Evolutionary conservation across 2,113 vertebrate genomes (phyloP).

Genomic region (Brachypodius melanocephalos): DNA sequence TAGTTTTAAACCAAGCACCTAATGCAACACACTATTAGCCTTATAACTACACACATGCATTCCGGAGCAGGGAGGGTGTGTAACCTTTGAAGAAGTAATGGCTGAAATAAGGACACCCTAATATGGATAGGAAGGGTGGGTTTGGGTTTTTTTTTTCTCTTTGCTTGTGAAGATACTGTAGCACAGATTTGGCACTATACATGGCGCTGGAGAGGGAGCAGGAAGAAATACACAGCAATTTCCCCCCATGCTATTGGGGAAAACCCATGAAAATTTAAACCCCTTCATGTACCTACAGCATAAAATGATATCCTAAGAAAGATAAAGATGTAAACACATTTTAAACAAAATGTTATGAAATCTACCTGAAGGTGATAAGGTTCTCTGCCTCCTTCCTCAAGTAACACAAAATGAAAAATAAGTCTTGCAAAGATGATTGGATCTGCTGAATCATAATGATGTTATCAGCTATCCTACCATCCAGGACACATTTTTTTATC

Average conservation of each 20-base stretch:
- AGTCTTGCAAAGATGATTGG: background rate
- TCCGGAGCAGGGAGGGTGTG: background rate
- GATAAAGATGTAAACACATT: background rate
- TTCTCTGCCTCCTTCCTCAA: background rate
- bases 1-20: background rate
- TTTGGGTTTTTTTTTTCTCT: rapidly evolving
- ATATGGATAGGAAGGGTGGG: background rate
- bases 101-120: background rate
- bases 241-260: rapidly evolving
- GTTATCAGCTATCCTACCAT: background rate
- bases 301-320: background rate
- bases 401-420: background rate
- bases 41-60: too few relatives aligned
- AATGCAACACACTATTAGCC: background rate
- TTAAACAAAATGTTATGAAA: background rate
- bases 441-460: background rate
- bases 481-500: background rate
- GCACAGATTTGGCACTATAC: background rate
- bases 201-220: rapidly evolving
- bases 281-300: rapidly evolving
- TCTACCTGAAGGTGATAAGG: background rate
- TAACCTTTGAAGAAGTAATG: background rate
- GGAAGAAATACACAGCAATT: rapidly evolving
- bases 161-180: background rate
- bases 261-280: background rate